A percentile compares a stretch with the other conserved stretches of the same genome.
phyloP scores from a whole-genome alignment of 1,140 invertebrate genomes.

The Drosophila nebulosa region DNA sequence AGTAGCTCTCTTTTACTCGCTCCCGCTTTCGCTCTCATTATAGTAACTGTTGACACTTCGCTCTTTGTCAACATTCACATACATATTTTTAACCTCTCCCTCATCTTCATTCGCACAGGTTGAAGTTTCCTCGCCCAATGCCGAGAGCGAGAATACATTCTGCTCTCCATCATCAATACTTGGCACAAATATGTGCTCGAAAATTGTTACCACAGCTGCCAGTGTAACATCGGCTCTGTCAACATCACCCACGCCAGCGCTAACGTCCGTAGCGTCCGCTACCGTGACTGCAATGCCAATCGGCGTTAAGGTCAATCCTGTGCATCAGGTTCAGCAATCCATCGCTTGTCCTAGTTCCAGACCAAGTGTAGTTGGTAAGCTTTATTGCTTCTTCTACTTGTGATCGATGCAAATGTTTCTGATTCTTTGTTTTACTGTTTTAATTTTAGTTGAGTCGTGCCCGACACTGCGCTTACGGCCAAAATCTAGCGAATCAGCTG shows the following conservation, averaged over 20 bases:
- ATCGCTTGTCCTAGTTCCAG: not conserved
- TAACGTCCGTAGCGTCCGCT: slow-evolving; percentile 31
- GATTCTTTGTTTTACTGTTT: not conserved
- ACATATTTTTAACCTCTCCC: slow-evolving; percentile 2
- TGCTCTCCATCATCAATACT: slow-evolving; percentile 80
- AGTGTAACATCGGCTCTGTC: slow-evolving; percentile 72
- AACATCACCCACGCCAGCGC: slow-evolving; percentile 39
- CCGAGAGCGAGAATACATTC: slow-evolving; percentile 83
- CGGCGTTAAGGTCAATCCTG: not conserved
- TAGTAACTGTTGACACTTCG: not conserved
- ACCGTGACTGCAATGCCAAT: not conserved
- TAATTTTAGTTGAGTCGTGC: slow-evolving; percentile 57
- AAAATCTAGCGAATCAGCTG: slow-evolving; percentile 61
- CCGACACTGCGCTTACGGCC: slow-evolving; percentile 61
- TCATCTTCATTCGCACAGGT: slow-evolving; percentile 41
- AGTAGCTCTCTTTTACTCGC: not conserved
- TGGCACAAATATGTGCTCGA: slow-evolving; percentile 79
- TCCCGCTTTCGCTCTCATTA: not conserved
- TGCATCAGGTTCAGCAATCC: slow-evolving; percentile 7
- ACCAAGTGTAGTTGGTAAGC: slow-evolving; percentile 35
- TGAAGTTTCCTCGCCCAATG: slow-evolving; percentile 83
- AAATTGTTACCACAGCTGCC: slow-evolving; percentile 71
- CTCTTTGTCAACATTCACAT: not conserved
- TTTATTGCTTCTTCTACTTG: not conserved
- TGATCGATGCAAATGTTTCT: not conserved